Evolutionary conservation across 2,113 vertebrate genomes (phyloP).

Genomic region (Forbesichthys papilliferus): DNA sequence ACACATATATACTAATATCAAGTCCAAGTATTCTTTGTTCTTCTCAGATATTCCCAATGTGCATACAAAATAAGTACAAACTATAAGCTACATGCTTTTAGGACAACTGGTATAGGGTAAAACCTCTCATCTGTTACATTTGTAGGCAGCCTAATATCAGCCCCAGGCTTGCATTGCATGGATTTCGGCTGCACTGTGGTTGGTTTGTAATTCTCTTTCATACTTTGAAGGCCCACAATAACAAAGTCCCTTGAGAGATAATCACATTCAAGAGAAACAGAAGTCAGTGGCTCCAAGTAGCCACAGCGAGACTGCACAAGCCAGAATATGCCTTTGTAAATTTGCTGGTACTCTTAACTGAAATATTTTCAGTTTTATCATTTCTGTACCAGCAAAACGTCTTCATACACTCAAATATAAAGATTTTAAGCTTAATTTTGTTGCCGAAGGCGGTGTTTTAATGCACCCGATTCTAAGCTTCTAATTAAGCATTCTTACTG

Average conservation of each 20-base stretch:
- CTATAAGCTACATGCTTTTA: constrained; percentile 12
- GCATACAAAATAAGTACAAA: constrained; percentile 1
- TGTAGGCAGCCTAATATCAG: constrained; percentile 32
- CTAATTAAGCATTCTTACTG: not conserved
- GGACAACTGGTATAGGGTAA: constrained; percentile 18
- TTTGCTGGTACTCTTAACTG: not conserved
- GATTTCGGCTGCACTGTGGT: constrained; percentile 13
- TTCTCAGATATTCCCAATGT: not conserved
- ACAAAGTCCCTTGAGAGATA: constrained; percentile 18
- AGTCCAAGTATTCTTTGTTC: not conserved
- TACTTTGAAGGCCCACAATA: constrained; percentile 40
- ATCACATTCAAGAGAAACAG: constrained; percentile 14
- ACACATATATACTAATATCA: not conserved
- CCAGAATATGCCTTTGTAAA: no score
- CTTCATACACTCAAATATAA: not conserved
- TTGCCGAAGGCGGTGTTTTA: not conserved
- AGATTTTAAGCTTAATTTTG: not conserved
- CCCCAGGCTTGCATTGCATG: constrained; percentile 34
- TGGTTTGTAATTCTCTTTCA: constrained; percentile 33
- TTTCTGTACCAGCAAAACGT: constrained; percentile 4
- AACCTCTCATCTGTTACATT: constrained; percentile 1
- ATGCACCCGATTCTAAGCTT: not conserved
- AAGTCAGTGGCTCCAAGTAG: constrained; percentile 13
- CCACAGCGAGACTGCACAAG: not conserved
- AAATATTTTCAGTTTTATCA: not conserved